These are phyloP conservation scores for Drosophila pandora DNA, from an alignment of 1,140 invertebrate species.

Conservation along the genomic window DNA sequence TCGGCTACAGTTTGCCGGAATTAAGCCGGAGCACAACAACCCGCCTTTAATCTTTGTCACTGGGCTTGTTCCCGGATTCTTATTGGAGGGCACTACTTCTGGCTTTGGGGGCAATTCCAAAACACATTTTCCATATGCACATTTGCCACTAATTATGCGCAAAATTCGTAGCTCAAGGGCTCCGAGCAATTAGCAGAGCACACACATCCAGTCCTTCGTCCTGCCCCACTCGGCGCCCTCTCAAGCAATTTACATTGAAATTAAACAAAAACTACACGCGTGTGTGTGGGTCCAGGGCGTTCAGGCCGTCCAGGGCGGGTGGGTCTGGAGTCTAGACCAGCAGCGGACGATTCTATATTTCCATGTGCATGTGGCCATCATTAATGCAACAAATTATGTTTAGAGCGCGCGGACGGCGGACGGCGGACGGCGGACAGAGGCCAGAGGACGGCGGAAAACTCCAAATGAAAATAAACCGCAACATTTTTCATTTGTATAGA, in stretches of 20 bases:
- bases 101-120: conserved; percentile 47
- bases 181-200: conserved; percentile 73
- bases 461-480: conserved; percentile 81
- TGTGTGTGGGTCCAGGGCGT: conserved; percentile 9
- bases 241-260: conserved; percentile 80
- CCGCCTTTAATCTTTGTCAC: not conserved
- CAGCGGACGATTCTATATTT: conserved; percentile 21
- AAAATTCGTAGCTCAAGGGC: conserved; percentile 80
- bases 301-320: not conserved
- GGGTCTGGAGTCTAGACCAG: not conserved
- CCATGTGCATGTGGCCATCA: conserved; percentile 69
- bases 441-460: conserved; percentile 59
- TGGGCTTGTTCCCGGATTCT: not conserved
- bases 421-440: conserved; percentile 37
- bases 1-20: not conserved
- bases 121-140: conserved; percentile 75
- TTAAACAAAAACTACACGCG: conserved; percentile 74
- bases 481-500: conserved; percentile 77
- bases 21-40: not conserved
- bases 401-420: conserved; percentile 47
- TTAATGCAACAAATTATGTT: conserved; percentile 82
- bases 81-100: not conserved
- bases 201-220: conserved; percentile 5
- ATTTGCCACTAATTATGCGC: conserved; percentile 80
- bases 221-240: conserved; percentile 26